phyloP scores from a whole-genome alignment of 1,140 invertebrate genomes.

The Mizuhopecten yessoensis region DNA sequence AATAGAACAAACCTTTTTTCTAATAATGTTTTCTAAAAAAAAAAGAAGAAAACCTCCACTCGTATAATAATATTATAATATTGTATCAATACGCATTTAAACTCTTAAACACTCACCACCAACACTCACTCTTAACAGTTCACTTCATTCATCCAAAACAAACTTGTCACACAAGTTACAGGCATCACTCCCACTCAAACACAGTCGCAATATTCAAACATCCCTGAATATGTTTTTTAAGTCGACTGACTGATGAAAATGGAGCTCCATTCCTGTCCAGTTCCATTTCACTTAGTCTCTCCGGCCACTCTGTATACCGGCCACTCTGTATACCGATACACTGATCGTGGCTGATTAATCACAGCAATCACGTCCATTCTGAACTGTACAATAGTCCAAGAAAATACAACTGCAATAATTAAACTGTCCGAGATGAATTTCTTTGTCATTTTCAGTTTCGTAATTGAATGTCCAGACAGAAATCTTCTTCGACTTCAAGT shows the following conservation, averaged over 20 bases:
- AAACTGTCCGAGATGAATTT: constrained; percentile 34
- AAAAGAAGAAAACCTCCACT: neutral
- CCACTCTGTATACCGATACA: neutral
- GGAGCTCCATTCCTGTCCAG: neutral
- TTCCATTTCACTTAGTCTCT: neutral
- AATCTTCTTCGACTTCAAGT: neutral
- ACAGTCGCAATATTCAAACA: neutral
- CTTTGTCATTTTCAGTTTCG: constrained; percentile 20
- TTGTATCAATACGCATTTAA: neutral
- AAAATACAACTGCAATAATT: constrained; percentile 35
- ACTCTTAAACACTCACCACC: neutral
- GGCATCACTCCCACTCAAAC: neutral
- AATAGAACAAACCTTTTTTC: no score
- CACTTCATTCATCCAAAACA: constrained; percentile 25
- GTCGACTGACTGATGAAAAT: constrained; percentile 13
- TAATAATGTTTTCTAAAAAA: constrained; percentile 14
- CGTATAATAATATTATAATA: neutral
- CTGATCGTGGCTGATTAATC: no score
- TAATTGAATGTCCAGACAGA: neutral
- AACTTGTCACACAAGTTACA: neutral
- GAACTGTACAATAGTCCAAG: neutral
- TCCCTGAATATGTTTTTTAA: constrained; percentile 19
- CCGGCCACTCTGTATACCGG: neutral
- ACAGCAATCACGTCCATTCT: neutral
- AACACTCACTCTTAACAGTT: neutral